Base-by-base conservation (phyloP, 1,140 invertebrate genomes). In the Tetramorium alpestre region DNA sequence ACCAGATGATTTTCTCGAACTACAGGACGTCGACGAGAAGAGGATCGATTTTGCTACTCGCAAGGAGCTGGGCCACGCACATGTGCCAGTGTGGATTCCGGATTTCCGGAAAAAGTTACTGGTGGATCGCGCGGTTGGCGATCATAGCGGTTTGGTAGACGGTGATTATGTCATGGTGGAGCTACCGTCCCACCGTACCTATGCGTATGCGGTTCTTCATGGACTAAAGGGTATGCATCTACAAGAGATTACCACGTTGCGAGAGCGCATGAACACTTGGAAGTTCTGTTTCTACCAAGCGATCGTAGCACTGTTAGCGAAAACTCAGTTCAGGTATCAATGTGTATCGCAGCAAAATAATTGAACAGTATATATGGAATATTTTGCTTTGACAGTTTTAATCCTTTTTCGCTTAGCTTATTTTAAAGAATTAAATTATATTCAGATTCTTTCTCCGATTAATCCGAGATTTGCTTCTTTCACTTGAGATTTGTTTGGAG, bases 241-340 rank as follows among this genome's bases (percentile, higher is more conserved):
- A 38, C 51, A 58, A 6, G 94, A 95, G 72, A 60, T 95, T 22
- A 54, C 58, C 0, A 11, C 73, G 0, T 18, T 64, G 38, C 90
- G 94, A n/a, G 44, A 25, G 22, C 90, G 92, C 10, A 49, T 22
- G n/a, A 93, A 90, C 16, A 94, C 93, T 18, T 94, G 94, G 94
- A 95, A 95, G 51, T 95, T 94, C 58, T 94, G 94, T 22, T 92
- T 94, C 51, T 94, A 92, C 84, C 93, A 94, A 64, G 93, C 92
- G 8, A 7, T 94, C 8, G 90, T 94, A 38, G 94, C 93, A 7
- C 82, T 95, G 13, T 58, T 94, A 0, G 91, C 90, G 8, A 95
- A 94, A 80, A 95, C 94, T 1, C 94, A 95, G 67, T 49, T 95
- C 1, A 93, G 94, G 94, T 94, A 89, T 70, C 22, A 4, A 67